phyloP scores from a whole-genome alignment of 2,797 vertebrate genomes.

The Tauraco hartlaubi region DNA sequence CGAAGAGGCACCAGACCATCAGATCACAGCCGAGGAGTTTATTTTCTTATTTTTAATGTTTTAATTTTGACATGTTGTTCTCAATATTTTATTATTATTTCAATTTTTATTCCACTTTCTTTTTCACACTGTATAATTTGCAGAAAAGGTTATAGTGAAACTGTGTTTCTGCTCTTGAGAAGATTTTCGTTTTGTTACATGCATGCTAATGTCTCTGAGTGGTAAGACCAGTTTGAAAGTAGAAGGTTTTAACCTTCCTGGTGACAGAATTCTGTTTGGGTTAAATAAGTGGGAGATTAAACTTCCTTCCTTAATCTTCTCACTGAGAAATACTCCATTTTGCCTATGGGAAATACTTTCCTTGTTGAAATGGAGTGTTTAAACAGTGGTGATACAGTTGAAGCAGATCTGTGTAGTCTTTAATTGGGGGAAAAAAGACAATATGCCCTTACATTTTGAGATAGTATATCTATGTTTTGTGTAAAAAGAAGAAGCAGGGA shows the following conservation, averaged over 20 bases:
- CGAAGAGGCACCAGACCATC: background rate
- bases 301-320: background rate
- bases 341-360: background rate
- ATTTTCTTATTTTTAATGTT: conserved; percentile 30
- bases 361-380: background rate
- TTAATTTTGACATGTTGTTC: conserved; percentile 13
- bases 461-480: background rate
- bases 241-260: background rate
- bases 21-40: background rate
- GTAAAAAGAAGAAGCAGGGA: background rate
- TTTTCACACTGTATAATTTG: conserved; percentile 50
- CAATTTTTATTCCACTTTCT: conserved; percentile 1
- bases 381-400: background rate
- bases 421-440: accelerated
- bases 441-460: background rate
- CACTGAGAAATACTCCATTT: background rate
- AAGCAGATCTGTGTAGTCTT: background rate
- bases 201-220: background rate
- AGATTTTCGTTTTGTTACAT: background rate
- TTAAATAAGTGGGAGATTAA: background rate
- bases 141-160: background rate
- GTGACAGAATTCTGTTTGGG: background rate
- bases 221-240: background rate
- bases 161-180: background rate
- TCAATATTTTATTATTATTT: conserved; percentile 25